A percentile compares a stretch with the other conserved stretches of the same genome.
phyloP scores from a whole-genome alignment of 2,888 invertebrate genomes.

The Lasioglossum marginatum region DNA sequence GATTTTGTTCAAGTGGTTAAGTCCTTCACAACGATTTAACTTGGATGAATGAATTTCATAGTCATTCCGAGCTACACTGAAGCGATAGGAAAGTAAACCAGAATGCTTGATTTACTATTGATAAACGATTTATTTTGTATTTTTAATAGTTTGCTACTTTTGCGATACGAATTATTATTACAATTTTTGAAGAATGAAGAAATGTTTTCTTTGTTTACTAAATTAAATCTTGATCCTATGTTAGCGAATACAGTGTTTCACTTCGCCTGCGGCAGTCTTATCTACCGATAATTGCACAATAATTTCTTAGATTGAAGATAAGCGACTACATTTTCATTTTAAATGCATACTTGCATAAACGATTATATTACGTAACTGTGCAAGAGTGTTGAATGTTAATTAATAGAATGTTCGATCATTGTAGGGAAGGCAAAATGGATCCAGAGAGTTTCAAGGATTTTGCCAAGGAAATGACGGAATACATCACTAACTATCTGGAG shows the following conservation, averaged over 20 bases:
- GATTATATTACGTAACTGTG: neutral
- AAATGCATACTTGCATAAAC: neutral
- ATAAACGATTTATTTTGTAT: neutral
- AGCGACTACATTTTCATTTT: neutral
- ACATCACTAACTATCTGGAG: constrained; percentile 96
- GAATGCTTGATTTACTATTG: neutral
- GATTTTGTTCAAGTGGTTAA: neutral
- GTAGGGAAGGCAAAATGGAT: constrained; percentile 87
- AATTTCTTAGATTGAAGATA: constrained; percentile 1
- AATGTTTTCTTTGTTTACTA: neutral
- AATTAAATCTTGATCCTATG: neutral
- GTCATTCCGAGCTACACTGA: neutral
- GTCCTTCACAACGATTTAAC: neutral
- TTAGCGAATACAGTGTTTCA: neutral
- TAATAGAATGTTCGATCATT: constrained; percentile 20
- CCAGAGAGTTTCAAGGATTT: constrained; percentile 93
- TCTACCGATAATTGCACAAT: neutral
- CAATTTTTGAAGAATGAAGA: neutral
- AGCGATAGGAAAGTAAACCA: neutral
- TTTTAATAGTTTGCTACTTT: neutral
- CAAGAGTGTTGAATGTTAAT: constrained; percentile 11
- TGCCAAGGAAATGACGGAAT: constrained; percentile 97
- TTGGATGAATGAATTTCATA: constrained; percentile 17
- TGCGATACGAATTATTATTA: neutral
- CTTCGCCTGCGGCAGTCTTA: neutral